A percentile compares a stretch with the other conserved stretches of the same genome.
Conservation (phyloP, 2,113 vertebrate species). For the Rhineura floridana region DNA sequence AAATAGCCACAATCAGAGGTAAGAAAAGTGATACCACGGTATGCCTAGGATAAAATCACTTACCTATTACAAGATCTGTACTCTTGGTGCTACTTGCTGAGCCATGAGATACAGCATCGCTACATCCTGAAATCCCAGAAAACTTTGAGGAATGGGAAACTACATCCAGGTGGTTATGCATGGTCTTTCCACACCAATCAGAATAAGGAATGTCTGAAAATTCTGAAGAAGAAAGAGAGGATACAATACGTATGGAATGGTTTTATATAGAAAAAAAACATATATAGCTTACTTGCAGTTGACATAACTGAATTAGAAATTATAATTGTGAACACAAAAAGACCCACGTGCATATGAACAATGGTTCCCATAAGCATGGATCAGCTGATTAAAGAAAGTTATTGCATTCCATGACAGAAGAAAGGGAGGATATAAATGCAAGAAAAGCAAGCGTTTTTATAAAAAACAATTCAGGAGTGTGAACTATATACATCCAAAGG, state of each 20-base stretch:
- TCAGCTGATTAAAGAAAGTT: background rate
- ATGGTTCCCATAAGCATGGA: background rate
- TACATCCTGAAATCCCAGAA: slow-evolving; percentile 95
- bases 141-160: slow-evolving; percentile 92
- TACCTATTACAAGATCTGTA: slow-evolving; percentile 90
- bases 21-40: background rate
- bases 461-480: background rate
- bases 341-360: background rate
- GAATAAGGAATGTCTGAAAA: slow-evolving; percentile 91
- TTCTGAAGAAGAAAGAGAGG: slow-evolving; percentile 74
- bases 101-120: slow-evolving; percentile 91
- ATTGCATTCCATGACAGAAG: no score
- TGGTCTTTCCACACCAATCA: slow-evolving; percentile 90
- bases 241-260: background rate
- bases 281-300: background rate
- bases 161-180: slow-evolving; percentile 92
- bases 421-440: no score
- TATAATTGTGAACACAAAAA: background rate
- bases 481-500: background rate
- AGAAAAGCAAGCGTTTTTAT: no score
- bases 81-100: slow-evolving; percentile 92
- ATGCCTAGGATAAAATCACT: slow-evolving; percentile 38
- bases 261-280: background rate
- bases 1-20: background rate
- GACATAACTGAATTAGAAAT: background rate